Base-by-base conservation (phyloP, 2,797 vertebrate genomes). In the Valencia hispanica region DNA sequence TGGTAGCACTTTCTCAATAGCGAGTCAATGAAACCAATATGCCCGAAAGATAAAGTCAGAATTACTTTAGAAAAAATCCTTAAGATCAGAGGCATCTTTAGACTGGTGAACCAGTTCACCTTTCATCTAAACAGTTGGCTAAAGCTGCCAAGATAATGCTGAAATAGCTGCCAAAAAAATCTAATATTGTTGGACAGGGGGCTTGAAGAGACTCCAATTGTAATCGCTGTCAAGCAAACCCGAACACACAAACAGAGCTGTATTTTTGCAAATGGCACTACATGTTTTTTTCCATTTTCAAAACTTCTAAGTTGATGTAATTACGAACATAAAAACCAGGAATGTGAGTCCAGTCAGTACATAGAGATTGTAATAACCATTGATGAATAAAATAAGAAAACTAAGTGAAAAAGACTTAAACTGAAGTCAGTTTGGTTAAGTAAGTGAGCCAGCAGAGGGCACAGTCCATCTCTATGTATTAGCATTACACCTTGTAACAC, bases 401-500 rank as follows among this genome's bases (percentile, higher is more conserved):
- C n/a, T 11, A 36, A 36, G 32, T 63, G 18, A 63, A 36, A 17
- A 36, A 30, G n/a, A 32, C 61, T 30, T 34, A 36, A 74, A 66
- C 8, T 17, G 2, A 71, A 66, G 70, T 17, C 9, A 80, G 50
- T 47, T n/a, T 55, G 34, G 73, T 27, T 53, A 11, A 73, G 32
- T 48, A 18, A 65, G n/a, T 18, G 51, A 12, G 74, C 81, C 77
- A 73, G 48, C 47, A 66, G 70, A 75, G 55, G 71, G 30, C 65
- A 59, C 32, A 65, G 59, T 63, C 59, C 55, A 5, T 20, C 53
- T 36, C 25, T 53, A 0, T 77, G 55, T 74, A 73, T 72, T 76
- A 50, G 75, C 63, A 59, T 68, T 76, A 55, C 73, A 83, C n/a
- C 48, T 70, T 63, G 66, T 74, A 41, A 34, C 51, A 68, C 65